Conservation (phyloP, 2,888 invertebrate genomes). For the Drosophila tripunctata region DNA sequence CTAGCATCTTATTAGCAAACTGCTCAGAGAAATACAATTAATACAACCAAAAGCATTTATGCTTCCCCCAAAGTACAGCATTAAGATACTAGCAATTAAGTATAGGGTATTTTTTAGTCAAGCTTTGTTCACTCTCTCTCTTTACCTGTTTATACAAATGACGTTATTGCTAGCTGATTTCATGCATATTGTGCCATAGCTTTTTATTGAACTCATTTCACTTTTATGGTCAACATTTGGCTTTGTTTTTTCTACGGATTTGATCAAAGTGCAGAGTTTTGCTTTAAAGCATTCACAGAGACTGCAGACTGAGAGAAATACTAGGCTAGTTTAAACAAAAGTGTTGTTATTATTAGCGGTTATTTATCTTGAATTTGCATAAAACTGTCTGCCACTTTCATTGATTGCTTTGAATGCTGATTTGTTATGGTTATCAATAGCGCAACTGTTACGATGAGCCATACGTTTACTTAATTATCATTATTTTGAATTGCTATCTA, state of each 20-base stretch:
- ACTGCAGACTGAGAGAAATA: background rate
- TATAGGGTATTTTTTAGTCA: background rate
- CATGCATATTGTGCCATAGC: background rate
- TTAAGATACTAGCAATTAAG: background rate
- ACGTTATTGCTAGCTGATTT: background rate
- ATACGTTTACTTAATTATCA: constrained; percentile 33
- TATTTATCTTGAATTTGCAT: constrained; percentile 10
- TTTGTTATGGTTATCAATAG: constrained; percentile 16
- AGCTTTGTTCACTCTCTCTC: background rate
- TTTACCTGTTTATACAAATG: background rate
- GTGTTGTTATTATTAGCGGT: constrained; percentile 14
- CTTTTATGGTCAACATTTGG: background rate
- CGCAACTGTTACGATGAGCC: constrained; percentile 7
- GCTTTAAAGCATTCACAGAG: background rate
- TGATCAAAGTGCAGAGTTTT: constrained; percentile 13
- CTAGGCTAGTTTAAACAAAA: constrained; percentile 6
- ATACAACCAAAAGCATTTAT: too few relatives aligned
- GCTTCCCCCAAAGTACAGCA: background rate
- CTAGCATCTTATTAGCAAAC: too few relatives aligned
- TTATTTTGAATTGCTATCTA: constrained; percentile 19
- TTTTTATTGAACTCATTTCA: constrained; percentile 1
- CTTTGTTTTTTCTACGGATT: background rate
- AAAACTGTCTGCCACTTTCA: background rate
- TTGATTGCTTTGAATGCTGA: background rate
- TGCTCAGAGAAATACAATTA: too few relatives aligned